Conservation (phyloP, 2,113 vertebrate species). For the Amblyornis subalaris region DNA sequence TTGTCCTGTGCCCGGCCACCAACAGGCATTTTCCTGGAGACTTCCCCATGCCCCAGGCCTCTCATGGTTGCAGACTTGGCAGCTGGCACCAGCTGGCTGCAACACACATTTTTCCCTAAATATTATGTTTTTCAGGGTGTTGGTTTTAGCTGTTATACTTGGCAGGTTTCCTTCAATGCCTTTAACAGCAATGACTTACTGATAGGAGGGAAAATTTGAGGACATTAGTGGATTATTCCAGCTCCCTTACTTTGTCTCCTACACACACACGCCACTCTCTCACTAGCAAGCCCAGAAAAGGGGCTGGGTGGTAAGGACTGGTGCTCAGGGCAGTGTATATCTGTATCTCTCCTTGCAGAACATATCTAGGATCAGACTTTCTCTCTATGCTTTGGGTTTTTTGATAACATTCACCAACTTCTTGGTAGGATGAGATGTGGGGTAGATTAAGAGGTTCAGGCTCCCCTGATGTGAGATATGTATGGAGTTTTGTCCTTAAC, state of each 20-base stretch:
- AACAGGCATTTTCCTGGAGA: neutral
- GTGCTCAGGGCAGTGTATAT: neutral
- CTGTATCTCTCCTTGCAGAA: neutral
- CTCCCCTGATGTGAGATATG: neutral
- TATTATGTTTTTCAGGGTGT: slow-evolving; percentile 24
- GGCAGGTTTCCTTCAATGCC: slow-evolving; percentile 9
- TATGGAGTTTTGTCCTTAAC: neutral
- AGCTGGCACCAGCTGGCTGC: neutral
- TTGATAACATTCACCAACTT: neutral
- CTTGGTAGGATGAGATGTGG: neutral
- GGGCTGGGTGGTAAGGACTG: neutral
- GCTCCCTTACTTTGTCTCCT: neutral
- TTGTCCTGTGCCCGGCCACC: neutral
- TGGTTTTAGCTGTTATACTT: slow-evolving; percentile 39
- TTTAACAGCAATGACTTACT: neutral
- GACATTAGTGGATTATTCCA: neutral
- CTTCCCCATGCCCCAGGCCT: neutral
- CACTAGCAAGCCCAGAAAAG: neutral
- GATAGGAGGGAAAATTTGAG: slow-evolving; percentile 5
- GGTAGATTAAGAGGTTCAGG: neutral
- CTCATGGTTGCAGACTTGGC: neutral
- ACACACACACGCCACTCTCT: neutral
- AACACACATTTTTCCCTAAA: neutral
- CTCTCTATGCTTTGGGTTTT: neutral
- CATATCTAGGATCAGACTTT: neutral